Base-by-base conservation (phyloP, 1,140 invertebrate genomes). In the Pogonomyrmex californicus region DNA sequence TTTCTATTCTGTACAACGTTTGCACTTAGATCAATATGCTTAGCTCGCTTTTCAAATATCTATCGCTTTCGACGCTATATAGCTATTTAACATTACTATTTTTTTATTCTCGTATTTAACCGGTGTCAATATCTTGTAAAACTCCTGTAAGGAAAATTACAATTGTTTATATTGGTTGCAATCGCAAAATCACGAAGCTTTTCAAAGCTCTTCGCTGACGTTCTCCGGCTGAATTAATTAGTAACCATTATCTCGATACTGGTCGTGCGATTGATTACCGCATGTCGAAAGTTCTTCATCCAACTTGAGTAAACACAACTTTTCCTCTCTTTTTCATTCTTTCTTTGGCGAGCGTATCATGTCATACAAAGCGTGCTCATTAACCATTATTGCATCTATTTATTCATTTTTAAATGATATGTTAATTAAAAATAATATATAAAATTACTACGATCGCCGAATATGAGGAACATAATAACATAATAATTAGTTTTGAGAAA, bases 221-320 rank as follows among this genome's bases (percentile, higher is more conserved):
- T 63, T 58, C 30, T 49, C 36, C 44, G 88, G 51, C 62, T 62
- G 83, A 47, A 65, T 88, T 91, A 90, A 91, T 91, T 91, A 90
- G 90, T 90, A 88, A 88, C 83, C 87, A 91, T 91, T 91, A 91
- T 91, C 89, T 88, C 78, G 83, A 90, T 90, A 88, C 68, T 65
- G 51, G 49, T 71, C 60, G 33, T 68, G 83, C 87, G 85, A 91
- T 91, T 91, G 90, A 91, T 91, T 90, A 88, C 73, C 1, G 44
- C 17, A 54, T 2, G 58, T 68, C 38, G n/a, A 58, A 62, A 62
- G 17, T 65, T 76, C 41, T 9, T 49, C 54, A 56, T 66, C 44
- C 38, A 60, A 77, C 65, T 38, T 75, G 56, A 41, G 23, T 41
- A 12, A 51, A 23, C 23, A 23, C 23, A 23, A 63, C 68, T 70